Conservation (phyloP, 2,888 invertebrate genomes). For the Phymatocera aterrima region DNA sequence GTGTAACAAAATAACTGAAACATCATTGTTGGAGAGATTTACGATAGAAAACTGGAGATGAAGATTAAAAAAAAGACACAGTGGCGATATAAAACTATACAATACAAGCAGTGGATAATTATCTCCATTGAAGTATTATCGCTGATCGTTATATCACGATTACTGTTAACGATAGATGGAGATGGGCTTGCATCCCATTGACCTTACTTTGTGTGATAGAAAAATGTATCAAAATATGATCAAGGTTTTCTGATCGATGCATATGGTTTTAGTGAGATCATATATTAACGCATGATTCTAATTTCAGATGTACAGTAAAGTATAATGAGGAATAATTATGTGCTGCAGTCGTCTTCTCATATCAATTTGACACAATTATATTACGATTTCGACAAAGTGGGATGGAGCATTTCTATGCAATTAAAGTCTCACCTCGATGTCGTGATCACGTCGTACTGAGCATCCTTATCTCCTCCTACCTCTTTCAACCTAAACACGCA, state of each 20-base stretch:
- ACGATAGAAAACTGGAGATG: no score
- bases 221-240: background rate
- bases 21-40: no score
- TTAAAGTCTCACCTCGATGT: conserved; percentile 70
- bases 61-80: no score
- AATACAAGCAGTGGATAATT: background rate
- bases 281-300: no score
- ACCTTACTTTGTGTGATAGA: background rate
- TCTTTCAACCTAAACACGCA: conserved; percentile 71
- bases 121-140: conserved; percentile 7
- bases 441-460: conserved; percentile 73
- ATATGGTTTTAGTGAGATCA: background rate
- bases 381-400: background rate
- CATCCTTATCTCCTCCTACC: conserved; percentile 71
- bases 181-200: background rate
- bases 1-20: no score
- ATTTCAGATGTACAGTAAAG: no score
- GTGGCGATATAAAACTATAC: background rate
- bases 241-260: background rate
- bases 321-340: background rate
- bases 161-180: background rate
- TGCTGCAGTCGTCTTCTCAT: background rate
- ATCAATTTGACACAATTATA: background rate
- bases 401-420: conserved; percentile 18
- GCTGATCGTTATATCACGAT: background rate